A percentile compares a stretch with the other conserved stretches of the same genome.
phyloP scores from a whole-genome alignment of 2,797 vertebrate species.

The Champsocephalus gunnari region DNA sequence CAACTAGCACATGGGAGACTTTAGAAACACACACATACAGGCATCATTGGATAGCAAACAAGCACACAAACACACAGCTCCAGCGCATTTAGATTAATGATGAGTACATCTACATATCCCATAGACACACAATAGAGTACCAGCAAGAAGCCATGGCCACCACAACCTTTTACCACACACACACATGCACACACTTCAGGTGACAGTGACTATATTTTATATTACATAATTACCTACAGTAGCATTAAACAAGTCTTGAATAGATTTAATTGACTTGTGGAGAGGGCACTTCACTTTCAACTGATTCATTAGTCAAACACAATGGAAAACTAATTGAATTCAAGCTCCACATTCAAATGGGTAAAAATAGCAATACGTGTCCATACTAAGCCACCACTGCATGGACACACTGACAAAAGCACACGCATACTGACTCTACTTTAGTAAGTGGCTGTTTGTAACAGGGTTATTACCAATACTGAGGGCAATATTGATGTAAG shows the following conservation, averaged over 20 bases:
- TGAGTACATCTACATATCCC: slow-evolving; percentile 11
- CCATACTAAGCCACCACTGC: slow-evolving; percentile 25
- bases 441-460: slow-evolving; percentile 9
- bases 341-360: slow-evolving; percentile 60
- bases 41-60: slow-evolving; percentile 26
- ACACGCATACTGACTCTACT: not conserved
- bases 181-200: not conserved
- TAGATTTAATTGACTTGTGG: slow-evolving; percentile 70
- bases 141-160: not conserved
- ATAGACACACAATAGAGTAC: slow-evolving; percentile 1
- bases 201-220: slow-evolving; percentile 60
- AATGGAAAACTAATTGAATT: slow-evolving; percentile 70
- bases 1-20: slow-evolving; percentile 37
- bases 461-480: not conserved
- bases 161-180: not conserved
- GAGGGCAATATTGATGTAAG: not conserved
- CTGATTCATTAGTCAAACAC: slow-evolving; percentile 73
- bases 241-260: slow-evolving; percentile 62
- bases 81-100: slow-evolving; percentile 13
- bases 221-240: slow-evolving; percentile 57
- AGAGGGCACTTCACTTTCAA: slow-evolving; percentile 59
- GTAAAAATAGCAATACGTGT: slow-evolving; percentile 56
- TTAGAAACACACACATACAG: slow-evolving; percentile 42
- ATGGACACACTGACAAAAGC: slow-evolving; percentile 2
- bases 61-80: slow-evolving; percentile 23